These are phyloP conservation scores for Trichogramma dendrolimi DNA, from an alignment of 2,888 invertebrate species.

Conservation along the genomic window DNA sequence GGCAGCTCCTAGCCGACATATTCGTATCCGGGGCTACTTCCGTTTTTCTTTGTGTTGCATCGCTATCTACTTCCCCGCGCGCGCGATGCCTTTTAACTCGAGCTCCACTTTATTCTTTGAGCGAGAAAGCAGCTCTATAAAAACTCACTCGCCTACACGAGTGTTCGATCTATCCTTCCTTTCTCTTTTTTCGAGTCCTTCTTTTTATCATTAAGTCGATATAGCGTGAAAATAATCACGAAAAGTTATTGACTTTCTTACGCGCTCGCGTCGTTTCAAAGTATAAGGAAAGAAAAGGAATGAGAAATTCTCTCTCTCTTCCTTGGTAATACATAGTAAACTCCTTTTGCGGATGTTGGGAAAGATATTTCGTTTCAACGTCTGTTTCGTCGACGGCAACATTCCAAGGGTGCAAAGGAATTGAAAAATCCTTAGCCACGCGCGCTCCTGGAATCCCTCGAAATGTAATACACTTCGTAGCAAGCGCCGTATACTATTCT, in stretches of 20 bases:
- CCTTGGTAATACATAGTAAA: background rate
- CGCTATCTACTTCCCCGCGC: slow-evolving; percentile 13
- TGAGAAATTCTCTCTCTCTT: slow-evolving; percentile 13
- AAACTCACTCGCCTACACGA: too few species aligned
- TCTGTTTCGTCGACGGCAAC: background rate
- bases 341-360: slow-evolving; percentile 10
- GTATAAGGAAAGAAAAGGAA: slow-evolving; percentile 7
- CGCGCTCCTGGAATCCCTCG: background rate
- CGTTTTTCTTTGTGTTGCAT: slow-evolving; percentile 21
- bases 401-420: slow-evolving; percentile 9
- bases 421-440: slow-evolving; percentile 1
- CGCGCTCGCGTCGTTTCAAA: background rate
- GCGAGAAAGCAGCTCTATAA: too few species aligned
- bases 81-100: background rate
- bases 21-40: slow-evolving; percentile 32
- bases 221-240: too few species aligned
- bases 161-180: too few species aligned
- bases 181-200: too few species aligned
- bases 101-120: too few species aligned
- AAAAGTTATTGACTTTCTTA: background rate
- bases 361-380: slow-evolving; percentile 3
- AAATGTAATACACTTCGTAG: background rate
- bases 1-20: slow-evolving; percentile 31
- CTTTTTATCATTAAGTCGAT: too few species aligned
- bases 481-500: too few species aligned